A percentile compares a stretch with the other conserved stretches of the same genome.
Conservation (phyloP, 2,797 vertebrate genomes). For the Gymnodraco acuticeps region DNA sequence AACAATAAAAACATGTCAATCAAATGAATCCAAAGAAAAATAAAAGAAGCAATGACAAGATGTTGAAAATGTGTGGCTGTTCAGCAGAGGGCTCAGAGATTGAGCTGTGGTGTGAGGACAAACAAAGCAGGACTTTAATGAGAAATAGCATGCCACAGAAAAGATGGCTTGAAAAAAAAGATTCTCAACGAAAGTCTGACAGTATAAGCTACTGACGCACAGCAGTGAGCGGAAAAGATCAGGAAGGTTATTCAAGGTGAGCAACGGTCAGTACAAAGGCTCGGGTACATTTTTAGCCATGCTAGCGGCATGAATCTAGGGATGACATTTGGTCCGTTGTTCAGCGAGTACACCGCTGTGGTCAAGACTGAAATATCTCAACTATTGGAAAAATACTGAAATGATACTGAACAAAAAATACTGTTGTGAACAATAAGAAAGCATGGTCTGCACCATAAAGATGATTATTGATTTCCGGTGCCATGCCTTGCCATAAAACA, state of each 20-base stretch:
- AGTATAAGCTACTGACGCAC: constrained; percentile 13
- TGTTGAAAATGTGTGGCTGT: not conserved
- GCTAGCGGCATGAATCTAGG: not conserved
- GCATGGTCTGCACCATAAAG: not conserved
- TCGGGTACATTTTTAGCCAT: constrained; percentile 7
- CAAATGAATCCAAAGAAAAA: too few relatives aligned
- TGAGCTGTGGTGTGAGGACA: not conserved
- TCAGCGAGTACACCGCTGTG: not conserved
- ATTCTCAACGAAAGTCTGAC: not conserved
- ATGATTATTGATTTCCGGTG: too few relatives aligned
- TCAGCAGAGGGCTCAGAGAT: constrained; percentile 16
- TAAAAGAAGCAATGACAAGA: too few relatives aligned
- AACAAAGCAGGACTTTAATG: constrained; percentile 15
- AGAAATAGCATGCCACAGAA: constrained; percentile 10
- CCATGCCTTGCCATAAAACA: not conserved
- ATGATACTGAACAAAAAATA: not conserved
- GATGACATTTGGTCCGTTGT: not conserved
- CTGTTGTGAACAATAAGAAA: not conserved
- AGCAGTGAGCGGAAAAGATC: constrained; percentile 16
- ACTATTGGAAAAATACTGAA: not conserved
- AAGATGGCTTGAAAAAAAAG: constrained; percentile 15
- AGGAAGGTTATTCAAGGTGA: constrained; percentile 18
- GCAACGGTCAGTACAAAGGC: constrained; percentile 7
- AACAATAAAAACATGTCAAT: too few relatives aligned
- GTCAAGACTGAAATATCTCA: constrained; percentile 2